Percentiles rank a stretch among this genome's conserved stretches.
Evolutionary conservation across 1,140 invertebrate species (phyloP).

Genomic region (Holcopasites calliopsidis): DNA sequence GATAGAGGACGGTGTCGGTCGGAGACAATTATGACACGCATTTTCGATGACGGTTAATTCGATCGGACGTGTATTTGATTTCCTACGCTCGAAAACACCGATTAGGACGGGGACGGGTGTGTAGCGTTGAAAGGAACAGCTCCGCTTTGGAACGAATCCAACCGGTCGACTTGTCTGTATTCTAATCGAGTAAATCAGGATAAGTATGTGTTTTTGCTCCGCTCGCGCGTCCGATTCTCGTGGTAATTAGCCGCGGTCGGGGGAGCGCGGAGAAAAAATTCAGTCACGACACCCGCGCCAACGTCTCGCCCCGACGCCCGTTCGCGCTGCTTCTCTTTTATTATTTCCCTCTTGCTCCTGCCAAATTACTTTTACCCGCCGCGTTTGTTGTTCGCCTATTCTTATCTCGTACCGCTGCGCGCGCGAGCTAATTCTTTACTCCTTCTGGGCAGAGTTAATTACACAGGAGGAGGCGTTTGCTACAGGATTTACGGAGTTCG

Average conservation of each 20-base stretch:
- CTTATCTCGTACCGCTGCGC: not conserved
- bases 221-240: constrained; percentile 22
- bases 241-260: constrained; percentile 32
- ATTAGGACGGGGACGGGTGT: constrained; percentile 45
- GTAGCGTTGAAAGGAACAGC: constrained; percentile 60
- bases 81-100: constrained; percentile 22
- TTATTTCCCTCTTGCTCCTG: constrained; percentile 20
- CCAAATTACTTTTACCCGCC: constrained; percentile 17
- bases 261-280: constrained; percentile 7
- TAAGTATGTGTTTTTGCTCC: constrained; percentile 48
- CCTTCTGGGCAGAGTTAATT: not conserved
- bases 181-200: constrained; percentile 56
- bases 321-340: constrained; percentile 27
- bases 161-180: constrained; percentile 55
- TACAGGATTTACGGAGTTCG: too few species aligned
- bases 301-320: not conserved
- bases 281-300: not conserved
- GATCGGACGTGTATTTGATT: constrained; percentile 20
- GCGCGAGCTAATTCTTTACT: not conserved
- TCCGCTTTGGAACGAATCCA: constrained; percentile 60
- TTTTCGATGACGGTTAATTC: not conserved
- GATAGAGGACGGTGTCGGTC: too few species aligned
- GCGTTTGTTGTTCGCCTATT: constrained; percentile 8
- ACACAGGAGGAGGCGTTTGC: too few species aligned
- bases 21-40: not conserved